Conservation (phyloP, 2,797 vertebrate species). For the Myiothlypis coronata region DNA sequence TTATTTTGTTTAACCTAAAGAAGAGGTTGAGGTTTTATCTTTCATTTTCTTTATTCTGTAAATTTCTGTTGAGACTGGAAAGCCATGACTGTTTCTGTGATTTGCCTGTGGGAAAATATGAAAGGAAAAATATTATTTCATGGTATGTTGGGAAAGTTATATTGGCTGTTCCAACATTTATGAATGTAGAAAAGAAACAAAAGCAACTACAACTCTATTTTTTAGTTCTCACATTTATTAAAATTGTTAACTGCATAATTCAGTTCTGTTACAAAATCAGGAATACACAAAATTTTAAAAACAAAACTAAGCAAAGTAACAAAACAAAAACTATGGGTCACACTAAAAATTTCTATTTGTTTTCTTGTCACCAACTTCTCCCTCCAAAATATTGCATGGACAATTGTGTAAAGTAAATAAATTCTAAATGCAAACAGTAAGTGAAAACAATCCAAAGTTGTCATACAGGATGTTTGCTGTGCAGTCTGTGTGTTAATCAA, state of each 20-base stretch:
- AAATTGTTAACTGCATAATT: background rate
- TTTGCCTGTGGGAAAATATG: slow-evolving; percentile 35
- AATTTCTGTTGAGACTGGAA: slow-evolving; percentile 35
- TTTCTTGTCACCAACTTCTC: background rate
- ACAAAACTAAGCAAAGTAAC: background rate
- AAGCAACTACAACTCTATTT: background rate
- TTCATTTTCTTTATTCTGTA: background rate
- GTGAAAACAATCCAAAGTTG: background rate
- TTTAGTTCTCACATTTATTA: slow-evolving; percentile 1
- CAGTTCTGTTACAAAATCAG: background rate
- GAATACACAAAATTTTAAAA: background rate
- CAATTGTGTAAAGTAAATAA: background rate
- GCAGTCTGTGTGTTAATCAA: background rate
- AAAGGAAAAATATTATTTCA: slow-evolving; percentile 32
- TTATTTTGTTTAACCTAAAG: slow-evolving; percentile 23
- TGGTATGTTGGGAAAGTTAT: slow-evolving; percentile 32
- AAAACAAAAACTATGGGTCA: background rate
- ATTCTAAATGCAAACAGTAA: background rate
- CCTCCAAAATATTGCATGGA: background rate
- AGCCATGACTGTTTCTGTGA: slow-evolving; percentile 4
- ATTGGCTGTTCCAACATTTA: background rate
- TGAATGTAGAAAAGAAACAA: background rate
- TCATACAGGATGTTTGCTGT: background rate
- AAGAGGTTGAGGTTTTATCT: background rate
- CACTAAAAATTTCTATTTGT: background rate